phyloP scores from a whole-genome alignment of 2,113 vertebrate genomes.

The Nesogale talazaci region DNA sequence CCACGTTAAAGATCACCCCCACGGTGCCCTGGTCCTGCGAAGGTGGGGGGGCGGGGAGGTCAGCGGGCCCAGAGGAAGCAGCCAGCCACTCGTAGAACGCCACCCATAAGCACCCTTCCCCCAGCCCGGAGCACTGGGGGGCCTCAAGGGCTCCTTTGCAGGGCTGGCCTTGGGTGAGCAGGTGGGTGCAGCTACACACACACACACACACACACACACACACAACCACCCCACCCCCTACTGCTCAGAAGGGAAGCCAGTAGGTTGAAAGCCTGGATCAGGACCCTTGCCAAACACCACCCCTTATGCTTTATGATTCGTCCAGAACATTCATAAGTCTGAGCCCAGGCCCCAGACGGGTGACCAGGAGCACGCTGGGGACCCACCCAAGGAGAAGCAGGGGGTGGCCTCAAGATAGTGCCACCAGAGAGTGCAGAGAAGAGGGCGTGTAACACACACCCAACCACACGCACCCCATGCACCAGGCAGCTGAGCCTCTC shows the following conservation, averaged over 20 bases:
- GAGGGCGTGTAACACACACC: too few species aligned
- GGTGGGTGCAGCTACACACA: neutral
- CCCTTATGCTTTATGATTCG: neutral
- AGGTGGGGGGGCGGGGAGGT: slow-evolving; percentile 39
- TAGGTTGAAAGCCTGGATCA: neutral
- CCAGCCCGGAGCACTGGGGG: neutral
- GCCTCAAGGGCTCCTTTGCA: neutral
- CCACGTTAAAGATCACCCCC: slow-evolving; percentile 97
- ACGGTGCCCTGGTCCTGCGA: slow-evolving; percentile 94
- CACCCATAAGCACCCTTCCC: neutral
- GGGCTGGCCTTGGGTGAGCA: neutral
- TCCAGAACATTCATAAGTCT: neutral
- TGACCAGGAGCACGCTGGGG: neutral
- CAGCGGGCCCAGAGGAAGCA: neutral
- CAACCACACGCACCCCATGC: too few species aligned
- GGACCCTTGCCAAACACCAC: neutral
- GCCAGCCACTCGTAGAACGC: neutral
- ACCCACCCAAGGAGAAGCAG: neutral
- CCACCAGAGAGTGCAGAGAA: too few species aligned
- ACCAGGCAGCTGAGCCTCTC: neutral
- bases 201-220: too few species aligned
- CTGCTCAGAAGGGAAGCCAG: neutral
- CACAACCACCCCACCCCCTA: too few species aligned
- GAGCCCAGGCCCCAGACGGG: neutral
- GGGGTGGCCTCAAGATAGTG: neutral